Base-by-base conservation (phyloP, 2,888 invertebrate genomes). In the Nebria brevicollis region DNA sequence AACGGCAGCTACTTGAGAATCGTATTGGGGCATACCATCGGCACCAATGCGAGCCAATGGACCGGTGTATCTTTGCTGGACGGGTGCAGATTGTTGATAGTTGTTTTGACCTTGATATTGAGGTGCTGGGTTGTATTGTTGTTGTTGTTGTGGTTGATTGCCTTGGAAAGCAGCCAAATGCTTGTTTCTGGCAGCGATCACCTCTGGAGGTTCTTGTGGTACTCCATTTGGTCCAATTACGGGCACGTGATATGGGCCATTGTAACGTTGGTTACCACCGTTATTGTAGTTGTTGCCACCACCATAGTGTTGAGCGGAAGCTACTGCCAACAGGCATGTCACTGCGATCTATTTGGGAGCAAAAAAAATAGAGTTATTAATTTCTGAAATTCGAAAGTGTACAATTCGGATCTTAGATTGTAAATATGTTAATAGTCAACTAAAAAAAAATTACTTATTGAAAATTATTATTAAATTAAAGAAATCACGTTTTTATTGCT, bases 161-260 rank as follows among this genome's bases (percentile, higher is more conserved):
- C 75, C 54, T 54, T 79, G 79, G 72, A 72, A 77, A 0, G 82
- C 82, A 10, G 76, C 72, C 15, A 82, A 72, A 54, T 83, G 83
- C 20, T 72, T 66, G 54, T 75, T 73, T 34, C 77, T 77, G 25
- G 82, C 83, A 34, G 79, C 79, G 8, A 77, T 82, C 34, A 83
- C 79, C 80, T 83, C 83, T 76, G 83, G 82, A 10, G 83, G 82
- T 20, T 83, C 83, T 72, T 76, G 78, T 10, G 83, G 83, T 11
- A 83, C 83, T 42, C 83, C 83, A 42, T 83, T 77, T n/a, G 79
- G 82, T 64, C 83, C 83, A 84, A 89, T 90, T 82, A 89, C 87
- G 70, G 89, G 89, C 82, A 89, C 88, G 83, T 89, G 89, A 74
- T 88, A 87, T 81, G 89, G 88, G 80, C 90, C 89, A 77, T 89